Base-by-base conservation (phyloP, 2,888 invertebrate species). In the Drosophila helvetica region DNA sequence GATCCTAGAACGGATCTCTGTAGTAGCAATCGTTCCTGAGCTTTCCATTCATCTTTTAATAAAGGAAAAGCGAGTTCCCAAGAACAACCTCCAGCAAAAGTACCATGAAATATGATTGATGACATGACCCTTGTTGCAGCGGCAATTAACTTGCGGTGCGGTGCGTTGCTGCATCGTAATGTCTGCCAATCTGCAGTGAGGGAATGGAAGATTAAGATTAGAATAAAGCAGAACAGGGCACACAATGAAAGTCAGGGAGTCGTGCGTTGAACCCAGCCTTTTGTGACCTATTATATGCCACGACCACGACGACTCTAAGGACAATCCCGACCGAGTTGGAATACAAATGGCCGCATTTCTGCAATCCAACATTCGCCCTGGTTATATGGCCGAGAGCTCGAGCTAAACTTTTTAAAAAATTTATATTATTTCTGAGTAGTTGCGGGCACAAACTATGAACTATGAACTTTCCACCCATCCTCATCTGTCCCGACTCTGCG, bases 331-430 rank as follows among this genome's bases (percentile, higher is more conserved):
- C 46, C 59, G 54, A 67, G 58, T 61, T 84, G 84, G 75, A 80
- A 83, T 69, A 73, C 70, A 59, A 86, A 80, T 82, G 52, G 73
- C 61, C 61, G 83, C 65, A 72, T 83, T 78, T 72, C 46, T 45
- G 55, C 57, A 54, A 66, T 67, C 64, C 54, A 66, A 64, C 47
- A 51, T 65, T n/a, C 53, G 42, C 54, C 47, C 38, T 67, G 60
- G 48, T 74, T 74, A 85, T 74, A 87, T 72, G 51, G 57, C 63
- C 58, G 55, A 63, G n/a, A 75, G 4, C 33, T 4, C 4, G 30
- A 33, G 33, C 4, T 8, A 76, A 86, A 76, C 74, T 80, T 83
- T 79, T 83, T 81, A 58, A 83, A 86, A 84, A 73, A 88, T 88
- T 56, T 76, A 76, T 73, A 73, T 50, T 65, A 74, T 71, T 75